Evolutionary conservation across 2,888 invertebrate genomes (phyloP).

Genomic region (Drosophila imparisetae): DNA sequence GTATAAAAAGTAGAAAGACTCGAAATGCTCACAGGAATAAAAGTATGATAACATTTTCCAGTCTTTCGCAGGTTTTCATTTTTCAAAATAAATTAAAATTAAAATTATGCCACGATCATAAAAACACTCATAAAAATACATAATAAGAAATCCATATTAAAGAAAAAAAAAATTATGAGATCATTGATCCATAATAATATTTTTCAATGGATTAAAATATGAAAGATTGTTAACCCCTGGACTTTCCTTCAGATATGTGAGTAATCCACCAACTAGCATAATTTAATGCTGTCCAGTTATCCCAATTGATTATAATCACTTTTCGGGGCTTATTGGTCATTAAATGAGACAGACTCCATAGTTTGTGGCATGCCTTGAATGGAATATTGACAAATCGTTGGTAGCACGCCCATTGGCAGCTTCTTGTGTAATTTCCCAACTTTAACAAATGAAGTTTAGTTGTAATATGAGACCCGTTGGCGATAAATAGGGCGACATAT

Average conservation of each 20-base stretch:
- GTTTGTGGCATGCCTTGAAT: conserved; percentile 18
- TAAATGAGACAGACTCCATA: conserved; percentile 29
- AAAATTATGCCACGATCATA: neutral
- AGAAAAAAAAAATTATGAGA: neutral
- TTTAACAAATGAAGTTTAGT: conserved; percentile 25
- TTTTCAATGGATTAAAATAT: neutral
- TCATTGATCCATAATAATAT: conserved; percentile 3
- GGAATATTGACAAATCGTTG: conserved; percentile 63
- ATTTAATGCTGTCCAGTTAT: conserved; percentile 4
- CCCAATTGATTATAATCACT: conserved; percentile 26
- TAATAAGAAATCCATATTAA: neutral
- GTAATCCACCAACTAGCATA: conserved; percentile 3
- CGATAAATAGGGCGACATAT: conserved; percentile 52
- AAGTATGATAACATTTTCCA: neutral
- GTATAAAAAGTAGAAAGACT: neutral
- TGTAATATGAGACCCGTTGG: conserved; percentile 57
- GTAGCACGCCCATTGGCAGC: conserved; percentile 56
- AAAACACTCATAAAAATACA: neutral
- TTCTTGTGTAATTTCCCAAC: conserved; percentile 43
- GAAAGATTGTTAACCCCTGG: neutral
- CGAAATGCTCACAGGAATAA: neutral
- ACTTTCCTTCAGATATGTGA: neutral
- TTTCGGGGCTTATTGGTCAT: conserved; percentile 14
- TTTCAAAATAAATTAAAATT: neutral
- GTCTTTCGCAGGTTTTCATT: neutral